Conservation (phyloP, 2,113 vertebrate genomes). For the Notarius lentiginosus region DNA sequence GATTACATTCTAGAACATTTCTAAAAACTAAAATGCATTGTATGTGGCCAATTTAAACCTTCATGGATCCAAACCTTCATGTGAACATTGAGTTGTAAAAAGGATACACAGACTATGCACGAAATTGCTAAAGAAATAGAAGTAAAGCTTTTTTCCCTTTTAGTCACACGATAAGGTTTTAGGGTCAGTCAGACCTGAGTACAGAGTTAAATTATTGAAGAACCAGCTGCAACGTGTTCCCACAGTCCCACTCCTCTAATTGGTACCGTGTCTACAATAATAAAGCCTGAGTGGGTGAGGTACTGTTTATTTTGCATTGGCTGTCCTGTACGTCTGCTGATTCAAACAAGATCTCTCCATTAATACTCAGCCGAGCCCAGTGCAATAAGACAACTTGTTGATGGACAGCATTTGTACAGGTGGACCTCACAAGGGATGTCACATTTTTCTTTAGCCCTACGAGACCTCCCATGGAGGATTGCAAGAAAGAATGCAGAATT, state of each 20-base stretch:
- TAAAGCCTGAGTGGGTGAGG: constrained; percentile 35
- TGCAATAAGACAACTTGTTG: constrained; percentile 45
- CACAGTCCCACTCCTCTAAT: constrained; percentile 5
- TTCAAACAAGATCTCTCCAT: constrained; percentile 46
- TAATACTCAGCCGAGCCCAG: constrained; percentile 18
- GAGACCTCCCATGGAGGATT: constrained; percentile 47
- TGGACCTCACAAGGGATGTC: constrained; percentile 25
- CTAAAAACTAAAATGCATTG: constrained; percentile 1
- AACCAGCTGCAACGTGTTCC: constrained; percentile 38
- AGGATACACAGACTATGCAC: neutral
- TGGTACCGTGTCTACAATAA: constrained; percentile 29
- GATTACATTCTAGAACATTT: neutral
- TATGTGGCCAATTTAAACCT: neutral
- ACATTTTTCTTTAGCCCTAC: constrained; percentile 34
- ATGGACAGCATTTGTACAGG: constrained; percentile 47
- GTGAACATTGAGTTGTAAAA: constrained; percentile 45
- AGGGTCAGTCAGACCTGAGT: neutral
- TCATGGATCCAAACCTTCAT: neutral
- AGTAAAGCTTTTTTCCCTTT: neutral
- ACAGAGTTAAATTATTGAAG: constrained; percentile 2
- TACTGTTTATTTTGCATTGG: constrained; percentile 50
- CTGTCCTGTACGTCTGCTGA: constrained; percentile 41
- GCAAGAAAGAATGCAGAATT: constrained; percentile 30
- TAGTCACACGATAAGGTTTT: constrained; percentile 3
- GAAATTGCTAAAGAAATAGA: neutral